Evolutionary conservation across 1,140 invertebrate species (phyloP).

Genomic region (Yoshiicerus persimilis): DNA sequence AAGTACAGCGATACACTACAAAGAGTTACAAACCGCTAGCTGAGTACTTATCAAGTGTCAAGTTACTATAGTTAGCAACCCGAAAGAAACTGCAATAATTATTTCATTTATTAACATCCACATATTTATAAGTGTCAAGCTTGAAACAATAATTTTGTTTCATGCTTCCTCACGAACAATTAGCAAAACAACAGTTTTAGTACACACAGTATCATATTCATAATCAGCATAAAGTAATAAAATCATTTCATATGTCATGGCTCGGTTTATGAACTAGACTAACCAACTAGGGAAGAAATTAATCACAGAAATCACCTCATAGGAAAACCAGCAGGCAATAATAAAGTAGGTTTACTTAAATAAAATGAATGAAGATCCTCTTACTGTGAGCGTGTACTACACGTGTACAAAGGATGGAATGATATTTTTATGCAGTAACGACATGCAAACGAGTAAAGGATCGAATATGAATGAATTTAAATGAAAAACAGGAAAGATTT

Average conservation of each 20-base stretch:
- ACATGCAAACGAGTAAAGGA: not conserved
- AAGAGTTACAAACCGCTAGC: not conserved
- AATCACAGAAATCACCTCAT: not conserved
- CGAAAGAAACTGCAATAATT: not conserved
- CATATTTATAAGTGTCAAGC: not conserved
- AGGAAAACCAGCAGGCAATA: too few relatives aligned
- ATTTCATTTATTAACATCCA: not conserved
- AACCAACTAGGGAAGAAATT: not conserved
- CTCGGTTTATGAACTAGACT: too few relatives aligned
- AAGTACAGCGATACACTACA: not conserved
- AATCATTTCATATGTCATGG: not conserved
- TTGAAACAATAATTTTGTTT: not conserved
- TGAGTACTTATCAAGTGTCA: not conserved
- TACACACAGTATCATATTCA: too few relatives aligned
- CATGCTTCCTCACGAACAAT: not conserved
- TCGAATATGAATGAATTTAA: not conserved
- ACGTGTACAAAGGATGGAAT: not conserved
- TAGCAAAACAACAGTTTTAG: not conserved
- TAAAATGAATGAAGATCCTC: not conserved
- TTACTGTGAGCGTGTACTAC: not conserved
- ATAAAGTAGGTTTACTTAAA: not conserved
- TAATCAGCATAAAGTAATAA: not conserved
- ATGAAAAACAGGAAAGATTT: not conserved
- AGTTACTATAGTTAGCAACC: not conserved
- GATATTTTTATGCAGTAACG: not conserved